Conservation (phyloP, 2,888 invertebrate species). For the Stenotaenia linearis region DNA sequence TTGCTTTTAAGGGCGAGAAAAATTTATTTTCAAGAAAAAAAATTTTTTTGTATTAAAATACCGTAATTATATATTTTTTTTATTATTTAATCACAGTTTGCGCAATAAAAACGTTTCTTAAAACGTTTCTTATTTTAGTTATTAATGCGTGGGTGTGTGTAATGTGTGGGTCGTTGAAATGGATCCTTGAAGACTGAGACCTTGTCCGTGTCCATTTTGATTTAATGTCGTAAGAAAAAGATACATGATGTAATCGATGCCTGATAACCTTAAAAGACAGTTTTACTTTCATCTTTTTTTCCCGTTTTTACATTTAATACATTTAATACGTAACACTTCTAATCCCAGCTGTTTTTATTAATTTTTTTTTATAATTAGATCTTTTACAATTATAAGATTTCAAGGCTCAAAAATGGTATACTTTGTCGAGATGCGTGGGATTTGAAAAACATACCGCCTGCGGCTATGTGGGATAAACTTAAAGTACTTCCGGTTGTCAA, state of each 20-base stretch:
- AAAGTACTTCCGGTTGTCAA: slow-evolving; percentile 23
- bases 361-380: neutral
- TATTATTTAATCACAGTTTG: neutral
- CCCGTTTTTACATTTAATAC: neutral
- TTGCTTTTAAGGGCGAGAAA: neutral
- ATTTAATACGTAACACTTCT: neutral
- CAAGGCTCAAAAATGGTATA: neutral
- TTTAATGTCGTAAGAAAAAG: slow-evolving; percentile 3
- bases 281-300: neutral
- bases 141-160: neutral
- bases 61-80: too few relatives aligned
- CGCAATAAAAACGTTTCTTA: neutral
- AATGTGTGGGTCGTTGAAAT: slow-evolving; percentile 8
- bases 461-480: neutral
- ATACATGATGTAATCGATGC: slow-evolving; percentile 7
- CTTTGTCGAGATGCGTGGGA: neutral
- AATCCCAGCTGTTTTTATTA: neutral
- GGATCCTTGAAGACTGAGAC: slow-evolving; percentile 26
- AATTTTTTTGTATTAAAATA: too few relatives aligned
- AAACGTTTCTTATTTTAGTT: neutral
- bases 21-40: neutral
- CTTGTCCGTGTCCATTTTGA: slow-evolving; percentile 26
- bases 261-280: slow-evolving; percentile 19
- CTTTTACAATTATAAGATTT: neutral
- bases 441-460: neutral